Evolutionary conservation across 2,797 vertebrate genomes (phyloP), one percentile per base, ranked within the genome.

Genomic region (Leptoclinus maculatus): DNA sequence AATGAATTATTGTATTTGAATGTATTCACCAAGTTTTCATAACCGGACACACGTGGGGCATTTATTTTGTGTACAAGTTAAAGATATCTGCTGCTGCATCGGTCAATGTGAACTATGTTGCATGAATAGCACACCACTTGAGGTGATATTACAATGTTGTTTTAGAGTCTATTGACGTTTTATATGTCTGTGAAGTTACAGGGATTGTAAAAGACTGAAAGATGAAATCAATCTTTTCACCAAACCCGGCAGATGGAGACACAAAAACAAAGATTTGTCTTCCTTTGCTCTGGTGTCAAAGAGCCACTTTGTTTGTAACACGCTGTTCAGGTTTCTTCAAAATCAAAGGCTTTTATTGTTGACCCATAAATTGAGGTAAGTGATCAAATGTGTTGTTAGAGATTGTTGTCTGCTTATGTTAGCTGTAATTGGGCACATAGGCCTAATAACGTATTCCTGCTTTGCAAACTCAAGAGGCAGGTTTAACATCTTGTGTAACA

Each of bases 221-320:
- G 32, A 53, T 23, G 11, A 5, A 36, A 12, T 32, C 4, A 8
- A 53, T 39, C 16, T n/a, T 66, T 70, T 65, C 23, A n/a, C 25
- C 32, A 54, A 56, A 66, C 6, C 47, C 77, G 68, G 54, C 43
- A 74, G 41, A 71, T 66, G 34, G 62, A 71, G 54, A 76, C 27
- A 76, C 25, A 51, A n/a, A 36, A 45, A n/a, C 7, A 78, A n/a
- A 49, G 16, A 39, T 8, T 27, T 58, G 7, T n/a, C 47, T 21
- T 27, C 10, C 3, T 43, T 68, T 23, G 7, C 32, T 32, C 13
- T 19, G 36, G 12, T 51, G 5, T 67, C 66, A 75, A 19, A 47
- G 10, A 78, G 25, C 5, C 51, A 41, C 58, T 51, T 54, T 36
- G 47, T 58, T 75, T 53, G 21, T 38, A 59, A 23, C n/a, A 25